Percentiles rank a stretch among this genome's conserved stretches.
phyloP scores from a whole-genome alignment of 23 tunicate genomes.

The Ascidia mentula region DNA sequence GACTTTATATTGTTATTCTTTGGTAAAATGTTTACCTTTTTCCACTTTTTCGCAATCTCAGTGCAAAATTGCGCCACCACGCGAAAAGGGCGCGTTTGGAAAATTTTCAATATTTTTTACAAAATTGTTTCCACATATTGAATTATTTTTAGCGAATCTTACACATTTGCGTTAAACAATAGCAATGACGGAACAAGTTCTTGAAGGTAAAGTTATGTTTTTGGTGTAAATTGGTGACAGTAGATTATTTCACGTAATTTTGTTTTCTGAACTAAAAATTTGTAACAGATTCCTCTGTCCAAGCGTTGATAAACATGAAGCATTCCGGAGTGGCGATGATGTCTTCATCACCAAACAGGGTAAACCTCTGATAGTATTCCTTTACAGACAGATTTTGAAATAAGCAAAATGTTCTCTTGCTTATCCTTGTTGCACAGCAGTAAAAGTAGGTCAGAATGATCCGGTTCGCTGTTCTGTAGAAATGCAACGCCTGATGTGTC shows the following conservation, averaged over 20 bases:
- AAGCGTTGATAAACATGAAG: slow-evolving; percentile 43
- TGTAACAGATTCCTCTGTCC: slow-evolving; percentile 35
- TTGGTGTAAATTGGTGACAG: neutral
- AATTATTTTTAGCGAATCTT: neutral
- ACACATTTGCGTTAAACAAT: neutral
- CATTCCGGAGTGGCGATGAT: slow-evolving; percentile 8
- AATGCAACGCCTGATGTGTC: neutral
- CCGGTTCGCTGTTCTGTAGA: too few species aligned
- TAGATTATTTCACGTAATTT: neutral
- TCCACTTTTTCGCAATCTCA: too few species aligned
- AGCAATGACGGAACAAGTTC: slow-evolving; percentile 9
- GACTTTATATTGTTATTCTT: too few species aligned
- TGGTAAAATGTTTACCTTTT: too few species aligned
- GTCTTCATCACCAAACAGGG: slow-evolving; percentile 29
- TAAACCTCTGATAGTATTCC: neutral
- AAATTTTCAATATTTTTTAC: neutral
- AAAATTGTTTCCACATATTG: neutral
- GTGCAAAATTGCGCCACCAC: neutral
- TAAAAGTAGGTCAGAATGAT: too few species aligned
- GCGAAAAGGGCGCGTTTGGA: slow-evolving; percentile 6
- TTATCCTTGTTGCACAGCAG: too few species aligned
- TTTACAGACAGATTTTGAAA: too few species aligned
- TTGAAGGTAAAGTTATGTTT: neutral
- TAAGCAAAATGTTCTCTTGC: too few species aligned
- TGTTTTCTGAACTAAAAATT: neutral